Base-by-base conservation (phyloP, 2,113 vertebrate genomes). In the Empidonax traillii region DNA sequence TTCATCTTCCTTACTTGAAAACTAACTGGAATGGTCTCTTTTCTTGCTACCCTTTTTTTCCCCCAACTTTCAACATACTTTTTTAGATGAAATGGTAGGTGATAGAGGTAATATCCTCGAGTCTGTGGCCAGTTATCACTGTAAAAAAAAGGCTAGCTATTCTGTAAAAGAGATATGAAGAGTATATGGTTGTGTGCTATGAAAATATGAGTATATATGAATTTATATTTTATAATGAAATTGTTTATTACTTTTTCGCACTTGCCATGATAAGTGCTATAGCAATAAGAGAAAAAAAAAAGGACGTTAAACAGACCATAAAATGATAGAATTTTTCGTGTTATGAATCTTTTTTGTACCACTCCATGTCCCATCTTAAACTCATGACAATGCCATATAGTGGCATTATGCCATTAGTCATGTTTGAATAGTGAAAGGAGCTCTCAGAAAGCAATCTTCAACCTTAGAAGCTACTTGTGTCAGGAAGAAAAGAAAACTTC, bases 51-150 rank as follows among this genome's bases (percentile, higher is more conserved):
- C 12, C 82, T 63, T 88, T 59, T 37, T 12, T 69, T 20, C 25
- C 8, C 28, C 9, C 17, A 59, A 1, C 12, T 87, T 80, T 51
- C n/a, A n/a, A 20, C 25, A 25, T 77, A 10, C 8, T 49, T 58
- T 82, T 91, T 61, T 17, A 49, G 28, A 46, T 80, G 35, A 76
- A 35, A 3, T 33, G 9, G 3, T 56, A 56, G 21, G 6, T 68
- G 24, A 75, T 27, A 85, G 47, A 16, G 35, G 41, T 33, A 58
- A 72, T 49, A 44, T 85, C 62, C 44, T 90, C 53, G 61, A 59
- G 30, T 33, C 49, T 79, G 20, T 0, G 0, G 39, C 19, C 5
- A 73, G 13, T n/a, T 59, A 39, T 23, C 13, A 31, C 37, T 20
- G 14, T 49, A 43, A 89, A 84, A 89, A 71, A 5, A 17, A 67